Evolutionary conservation across 2,888 invertebrate genomes (phyloP).

Genomic region (Chydorus sphaericus): DNA sequence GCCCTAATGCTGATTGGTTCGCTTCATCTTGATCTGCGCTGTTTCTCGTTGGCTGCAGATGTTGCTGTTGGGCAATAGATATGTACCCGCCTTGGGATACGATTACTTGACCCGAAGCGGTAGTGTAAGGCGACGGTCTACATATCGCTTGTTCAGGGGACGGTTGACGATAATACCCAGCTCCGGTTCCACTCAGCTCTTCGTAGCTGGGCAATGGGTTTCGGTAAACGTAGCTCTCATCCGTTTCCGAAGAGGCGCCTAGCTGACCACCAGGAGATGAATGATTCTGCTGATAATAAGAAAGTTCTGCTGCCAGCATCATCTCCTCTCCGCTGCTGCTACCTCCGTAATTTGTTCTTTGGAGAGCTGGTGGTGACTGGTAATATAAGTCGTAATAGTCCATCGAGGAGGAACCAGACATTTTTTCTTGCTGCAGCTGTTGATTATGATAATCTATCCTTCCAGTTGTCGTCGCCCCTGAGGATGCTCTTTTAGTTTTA

Average conservation of each 20-base stretch:
- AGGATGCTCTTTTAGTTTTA: no score
- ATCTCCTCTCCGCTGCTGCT: no score
- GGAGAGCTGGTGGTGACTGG: neutral
- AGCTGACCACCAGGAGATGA: neutral
- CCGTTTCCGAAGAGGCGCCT: no score
- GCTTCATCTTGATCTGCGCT: neutral
- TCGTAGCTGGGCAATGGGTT: neutral
- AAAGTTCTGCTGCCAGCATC: neutral
- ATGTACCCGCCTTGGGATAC: conserved; percentile 65
- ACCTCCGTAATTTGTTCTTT: no score
- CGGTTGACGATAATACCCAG: neutral
- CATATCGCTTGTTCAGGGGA: neutral
- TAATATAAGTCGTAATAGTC: neutral
- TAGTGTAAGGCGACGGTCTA: neutral
- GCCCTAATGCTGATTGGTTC: neutral
- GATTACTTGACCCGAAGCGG: conserved; percentile 39
- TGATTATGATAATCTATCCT: conserved; percentile 29
- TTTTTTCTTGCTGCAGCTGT: conserved; percentile 17
- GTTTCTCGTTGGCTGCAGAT: conserved; percentile 8
- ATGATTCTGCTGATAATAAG: neutral
- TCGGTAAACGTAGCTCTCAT: neutral
- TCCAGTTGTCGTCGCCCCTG: neutral
- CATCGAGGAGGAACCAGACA: neutral
- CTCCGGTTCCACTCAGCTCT: neutral
- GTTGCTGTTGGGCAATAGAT: conserved; percentile 49